Evolutionary conservation across 2,113 vertebrate species (phyloP), one percentile per base, ranked within the genome.

Genomic region (Arothron firmamentum): DNA sequence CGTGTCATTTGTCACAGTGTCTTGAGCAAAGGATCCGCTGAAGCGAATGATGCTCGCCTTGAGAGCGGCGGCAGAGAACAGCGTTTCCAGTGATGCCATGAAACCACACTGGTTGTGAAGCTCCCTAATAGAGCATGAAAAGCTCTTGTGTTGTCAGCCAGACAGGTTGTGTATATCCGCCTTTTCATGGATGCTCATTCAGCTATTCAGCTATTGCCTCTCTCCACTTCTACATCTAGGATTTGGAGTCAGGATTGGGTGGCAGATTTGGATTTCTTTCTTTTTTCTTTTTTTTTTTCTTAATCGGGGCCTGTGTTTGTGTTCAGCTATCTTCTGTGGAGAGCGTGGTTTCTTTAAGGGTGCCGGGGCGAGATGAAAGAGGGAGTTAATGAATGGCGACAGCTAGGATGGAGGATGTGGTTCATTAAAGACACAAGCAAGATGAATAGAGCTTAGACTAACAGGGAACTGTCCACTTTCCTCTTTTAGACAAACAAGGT

Each of bases 391-490:
- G 88, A 91, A 89, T 84, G 77, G 80, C 53, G 87, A 90, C 87
- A 76, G 79, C 71, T 83, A 70, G 76, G 85, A 80, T 79, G 57
- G 87, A 90, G 88, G 89, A 89, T 89, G 91, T 89, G 89, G 87
- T 90, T 91, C 86, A 87, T 90, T 92, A 90, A 80, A 85, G 78
- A 89, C 87, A 88, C 84, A 87, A 86, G 85, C 78, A 76, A 57
- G 62, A 81, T 90, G 85, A 91, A 88, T 82, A 69, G 81, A 85
- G 80, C 81, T 83, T 78, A 81, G 78, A 85, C 84, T 81, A 83
- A 85, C 79, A 77, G 55, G 65, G 73, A 79, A 70, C 82, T 85
- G 80, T 77, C 72, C 70, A 60, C 81, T 75, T 59, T 77, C 65
- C 65, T 69, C 62, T 67, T 70, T 62, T 65, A 64, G 72, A 70